Evolutionary conservation across 2,797 vertebrate genomes (phyloP).

Genomic region (Benthosema pterotum): DNA sequence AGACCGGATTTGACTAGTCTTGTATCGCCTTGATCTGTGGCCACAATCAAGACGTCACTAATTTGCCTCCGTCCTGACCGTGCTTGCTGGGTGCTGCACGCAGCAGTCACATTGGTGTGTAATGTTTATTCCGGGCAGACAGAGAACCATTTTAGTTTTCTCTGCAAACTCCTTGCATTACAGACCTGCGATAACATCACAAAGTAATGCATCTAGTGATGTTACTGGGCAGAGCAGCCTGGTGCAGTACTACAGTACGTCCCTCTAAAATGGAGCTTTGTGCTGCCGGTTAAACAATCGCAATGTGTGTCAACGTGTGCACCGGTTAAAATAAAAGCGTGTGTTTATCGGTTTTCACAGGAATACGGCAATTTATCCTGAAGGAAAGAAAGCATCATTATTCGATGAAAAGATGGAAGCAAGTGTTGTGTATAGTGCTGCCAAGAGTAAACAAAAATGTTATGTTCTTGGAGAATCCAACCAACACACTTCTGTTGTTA

Average conservation of each 20-base stretch:
- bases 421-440: constrained; percentile 32
- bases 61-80: too few species aligned
- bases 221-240: constrained; percentile 68
- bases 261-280: constrained; percentile 63
- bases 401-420: constrained; percentile 43
- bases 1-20: too few species aligned
- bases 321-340: constrained; percentile 44
- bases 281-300: constrained; percentile 60
- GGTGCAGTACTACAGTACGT: too few species aligned
- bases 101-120: constrained; percentile 24
- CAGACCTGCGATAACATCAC: constrained; percentile 79
- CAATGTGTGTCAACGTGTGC: constrained; percentile 37
- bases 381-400: constrained; percentile 60
- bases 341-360: constrained; percentile 46
- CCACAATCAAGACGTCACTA: too few species aligned
- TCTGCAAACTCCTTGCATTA: constrained; percentile 68
- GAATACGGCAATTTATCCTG: constrained; percentile 51
- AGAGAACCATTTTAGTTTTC: constrained; percentile 54
- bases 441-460: constrained; percentile 26
- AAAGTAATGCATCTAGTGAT: constrained; percentile 79
- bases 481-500: constrained; percentile 55
- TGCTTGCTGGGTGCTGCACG: too few species aligned
- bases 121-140: constrained; percentile 50
- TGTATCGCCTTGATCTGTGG: too few species aligned
- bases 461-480: constrained; percentile 62